Percentiles rank a stretch among this genome's conserved stretches.
Conservation (phyloP, 1,140 invertebrate species). For the Drosophila tani region DNA sequence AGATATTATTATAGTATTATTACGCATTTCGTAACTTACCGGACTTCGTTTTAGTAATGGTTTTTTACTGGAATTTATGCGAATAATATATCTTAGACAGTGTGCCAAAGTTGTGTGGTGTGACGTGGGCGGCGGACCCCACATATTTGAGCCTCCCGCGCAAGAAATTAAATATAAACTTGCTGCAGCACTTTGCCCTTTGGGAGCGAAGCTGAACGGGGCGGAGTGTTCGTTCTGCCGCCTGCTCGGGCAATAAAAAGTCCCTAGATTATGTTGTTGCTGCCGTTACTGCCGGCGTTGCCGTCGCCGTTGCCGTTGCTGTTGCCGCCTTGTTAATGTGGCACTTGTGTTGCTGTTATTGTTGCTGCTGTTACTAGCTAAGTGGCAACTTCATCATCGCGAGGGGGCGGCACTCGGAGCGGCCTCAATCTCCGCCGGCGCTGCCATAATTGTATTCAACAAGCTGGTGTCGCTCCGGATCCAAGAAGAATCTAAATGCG, state of each 20-base stretch:
- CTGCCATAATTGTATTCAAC: conserved; percentile 80
- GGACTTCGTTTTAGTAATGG: too few relatives aligned
- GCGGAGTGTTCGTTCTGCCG: conserved; percentile 22
- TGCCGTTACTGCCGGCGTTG: conserved; percentile 19
- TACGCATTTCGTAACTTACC: not conserved
- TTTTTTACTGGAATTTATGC: not conserved
- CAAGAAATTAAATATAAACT: conserved; percentile 81
- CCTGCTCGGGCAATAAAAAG: conserved; percentile 69
- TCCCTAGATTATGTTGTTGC: conserved; percentile 65
- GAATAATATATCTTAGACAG: not conserved
- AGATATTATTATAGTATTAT: not conserved
- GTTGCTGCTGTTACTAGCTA: conserved; percentile 62
- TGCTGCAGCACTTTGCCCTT: conserved; percentile 62
- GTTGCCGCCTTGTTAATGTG: conserved; percentile 54
- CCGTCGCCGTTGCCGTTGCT: conserved; percentile 3
- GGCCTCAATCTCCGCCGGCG: conserved; percentile 65
- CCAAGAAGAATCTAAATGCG: conserved; percentile 40
- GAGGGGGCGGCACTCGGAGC: conserved; percentile 31
- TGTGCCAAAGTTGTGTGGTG: conserved; percentile 2
- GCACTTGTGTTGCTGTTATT: conserved; percentile 57
- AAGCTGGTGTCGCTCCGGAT: conserved; percentile 76
- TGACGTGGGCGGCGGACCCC: conserved; percentile 1
- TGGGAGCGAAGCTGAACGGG: conserved; percentile 18
- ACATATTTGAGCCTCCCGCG: conserved; percentile 55
- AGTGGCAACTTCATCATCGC: conserved; percentile 79